Percentiles rank a stretch among this genome's conserved stretches.
Evolutionary conservation across 2,113 vertebrate species (phyloP).

Genomic region (Ciconia stormi): DNA sequence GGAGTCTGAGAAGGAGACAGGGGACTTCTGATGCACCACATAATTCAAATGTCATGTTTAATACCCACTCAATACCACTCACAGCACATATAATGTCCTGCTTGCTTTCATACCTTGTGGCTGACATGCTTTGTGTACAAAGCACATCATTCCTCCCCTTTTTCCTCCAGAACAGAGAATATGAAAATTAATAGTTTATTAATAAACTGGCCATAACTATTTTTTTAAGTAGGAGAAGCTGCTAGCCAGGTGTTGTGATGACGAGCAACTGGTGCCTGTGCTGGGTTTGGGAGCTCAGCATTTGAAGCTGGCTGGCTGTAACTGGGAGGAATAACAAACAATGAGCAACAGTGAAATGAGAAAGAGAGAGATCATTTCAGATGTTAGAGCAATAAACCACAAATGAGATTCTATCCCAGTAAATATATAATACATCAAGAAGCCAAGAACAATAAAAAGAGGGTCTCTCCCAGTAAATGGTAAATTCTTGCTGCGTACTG

Average conservation of each 20-base stretch:
- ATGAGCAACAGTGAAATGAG: background rate
- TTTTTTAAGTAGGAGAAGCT: background rate
- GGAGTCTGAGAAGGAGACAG: background rate
- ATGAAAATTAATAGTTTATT: background rate
- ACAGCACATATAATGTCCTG: background rate
- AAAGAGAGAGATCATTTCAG: background rate
- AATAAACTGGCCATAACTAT: background rate
- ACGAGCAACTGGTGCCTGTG: rapidly evolving
- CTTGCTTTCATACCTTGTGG: background rate
- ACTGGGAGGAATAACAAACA: background rate
- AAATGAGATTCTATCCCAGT: background rate
- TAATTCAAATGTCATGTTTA: background rate
- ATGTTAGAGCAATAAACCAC: background rate
- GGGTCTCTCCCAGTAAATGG: background rate
- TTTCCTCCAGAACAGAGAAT: background rate
- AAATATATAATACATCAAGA: background rate
- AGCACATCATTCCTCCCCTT: background rate
- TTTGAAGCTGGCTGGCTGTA: background rate
- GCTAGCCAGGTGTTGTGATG: background rate
- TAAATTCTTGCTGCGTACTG: background rate
- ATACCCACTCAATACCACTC: no score
- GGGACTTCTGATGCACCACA: background rate
- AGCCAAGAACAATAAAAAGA: background rate
- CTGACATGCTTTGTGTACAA: background rate
- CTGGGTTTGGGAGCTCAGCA: background rate